Conservation (phyloP, 2,888 invertebrate genomes). For the Beris chalybata region DNA sequence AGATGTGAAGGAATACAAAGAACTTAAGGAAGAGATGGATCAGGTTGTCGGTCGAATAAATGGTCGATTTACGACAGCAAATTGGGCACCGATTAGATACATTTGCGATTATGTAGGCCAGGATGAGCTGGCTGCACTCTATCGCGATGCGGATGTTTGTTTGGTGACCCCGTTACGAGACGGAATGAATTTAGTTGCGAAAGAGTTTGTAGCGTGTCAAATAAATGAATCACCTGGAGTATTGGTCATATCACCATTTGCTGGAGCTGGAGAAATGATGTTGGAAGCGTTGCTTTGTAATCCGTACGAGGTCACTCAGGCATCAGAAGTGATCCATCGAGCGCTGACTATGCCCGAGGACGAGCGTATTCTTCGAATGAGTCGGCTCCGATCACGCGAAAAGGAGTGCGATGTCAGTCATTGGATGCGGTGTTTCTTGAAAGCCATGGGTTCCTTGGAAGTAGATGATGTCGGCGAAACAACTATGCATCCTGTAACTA, state of each 20-base stretch:
- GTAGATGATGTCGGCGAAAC: slow-evolving; percentile 83
- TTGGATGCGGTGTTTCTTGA: slow-evolving; percentile 87
- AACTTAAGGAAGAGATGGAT: slow-evolving; percentile 88
- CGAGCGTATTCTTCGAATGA: slow-evolving; percentile 83
- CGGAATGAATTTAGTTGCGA: slow-evolving; percentile 91
- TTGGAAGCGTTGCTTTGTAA: slow-evolving; percentile 89
- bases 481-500: slow-evolving; percentile 85
- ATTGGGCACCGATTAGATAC: slow-evolving; percentile 87
- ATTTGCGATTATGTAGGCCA: slow-evolving; percentile 88
- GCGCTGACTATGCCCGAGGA: slow-evolving; percentile 90
- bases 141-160: slow-evolving; percentile 83
- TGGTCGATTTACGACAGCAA: slow-evolving; percentile 85
- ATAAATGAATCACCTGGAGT: slow-evolving; percentile 85
- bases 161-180: slow-evolving; percentile 85
- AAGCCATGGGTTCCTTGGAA: slow-evolving; percentile 82
- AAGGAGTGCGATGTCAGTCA: slow-evolving; percentile 81
- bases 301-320: slow-evolving; percentile 85
- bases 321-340: slow-evolving; percentile 83
- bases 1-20: slow-evolving; percentile 87
- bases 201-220: slow-evolving; percentile 91
- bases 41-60: slow-evolving; percentile 83
- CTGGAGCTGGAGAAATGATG: slow-evolving; percentile 92
- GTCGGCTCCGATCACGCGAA: slow-evolving; percentile 77
- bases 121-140: slow-evolving; percentile 82
- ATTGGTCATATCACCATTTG: slow-evolving; percentile 85